Percentiles rank a stretch among this genome's conserved stretches.
phyloP scores from a whole-genome alignment of 2,113 vertebrate genomes.

The Coptodon bakossiorum region DNA sequence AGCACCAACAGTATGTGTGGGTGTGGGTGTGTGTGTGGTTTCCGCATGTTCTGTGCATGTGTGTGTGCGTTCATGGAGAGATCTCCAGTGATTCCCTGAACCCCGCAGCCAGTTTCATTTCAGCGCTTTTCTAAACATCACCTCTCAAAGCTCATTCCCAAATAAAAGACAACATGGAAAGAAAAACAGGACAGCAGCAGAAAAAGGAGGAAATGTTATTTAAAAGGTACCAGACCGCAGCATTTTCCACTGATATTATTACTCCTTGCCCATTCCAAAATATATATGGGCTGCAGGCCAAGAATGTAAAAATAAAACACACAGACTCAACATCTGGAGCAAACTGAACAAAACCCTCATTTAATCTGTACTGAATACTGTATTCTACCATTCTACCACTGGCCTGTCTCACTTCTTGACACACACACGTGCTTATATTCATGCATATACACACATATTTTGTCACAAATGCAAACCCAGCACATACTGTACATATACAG shows the following conservation, averaged over 20 bases:
- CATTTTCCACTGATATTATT: slow-evolving; percentile 99
- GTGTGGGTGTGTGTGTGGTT: background rate
- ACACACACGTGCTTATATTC: background rate
- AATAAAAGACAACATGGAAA: slow-evolving; percentile 99
- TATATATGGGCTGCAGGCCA: slow-evolving; percentile 95
- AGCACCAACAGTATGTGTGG: background rate
- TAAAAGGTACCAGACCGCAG: slow-evolving; percentile 99
- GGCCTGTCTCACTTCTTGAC: slow-evolving; percentile 58
- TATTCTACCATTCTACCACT: slow-evolving; percentile 88
- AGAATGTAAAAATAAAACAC: slow-evolving; percentile 92
- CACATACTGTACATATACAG: background rate
- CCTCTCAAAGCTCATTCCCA: slow-evolving; percentile 75
- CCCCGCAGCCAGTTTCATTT: slow-evolving; percentile 64
- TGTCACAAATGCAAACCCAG: background rate
- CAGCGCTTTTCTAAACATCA: slow-evolving; percentile 75
- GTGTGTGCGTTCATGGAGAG: background rate
- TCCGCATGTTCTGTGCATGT: background rate
- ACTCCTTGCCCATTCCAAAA: slow-evolving; percentile 98
- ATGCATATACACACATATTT: background rate
- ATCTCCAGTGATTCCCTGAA: slow-evolving; percentile 64
- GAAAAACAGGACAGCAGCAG: slow-evolving; percentile 99
- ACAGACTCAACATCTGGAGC: slow-evolving; percentile 99
- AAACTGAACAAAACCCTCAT: slow-evolving; percentile 97
- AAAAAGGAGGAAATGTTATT: slow-evolving; percentile 99
- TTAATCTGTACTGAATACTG: slow-evolving; percentile 96